Evolutionary conservation across 2,888 invertebrate species (phyloP), one percentile per base, ranked within the genome.

Genomic region (Brachypalpus laphriformis): DNA sequence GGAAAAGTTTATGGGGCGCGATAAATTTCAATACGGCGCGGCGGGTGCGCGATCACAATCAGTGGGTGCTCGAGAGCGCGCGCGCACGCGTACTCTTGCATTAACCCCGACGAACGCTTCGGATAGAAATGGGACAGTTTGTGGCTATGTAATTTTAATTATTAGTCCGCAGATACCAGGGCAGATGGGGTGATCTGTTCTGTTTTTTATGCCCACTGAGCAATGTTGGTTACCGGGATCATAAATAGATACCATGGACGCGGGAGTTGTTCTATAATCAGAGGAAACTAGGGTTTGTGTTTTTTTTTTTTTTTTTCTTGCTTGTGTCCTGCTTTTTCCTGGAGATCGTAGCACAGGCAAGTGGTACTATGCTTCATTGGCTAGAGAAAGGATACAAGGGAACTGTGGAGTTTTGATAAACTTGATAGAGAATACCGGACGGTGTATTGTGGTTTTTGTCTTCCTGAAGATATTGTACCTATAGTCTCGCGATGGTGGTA

Each of bases 41-140:
- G n/a, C n/a, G n/a, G n/a, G n/a, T n/a, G 85, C 70, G 51, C 57
- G 85, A 86, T 86, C 66, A 56, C 81, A 77, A 86, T 86, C 82
- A 77, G 76, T 77, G 81, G 75, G 76, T 61, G 76, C 85, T 68
- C 8, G 65, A 54, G 68, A 31, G 63, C 37, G 56, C 31, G 63
- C 63, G 70, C 80, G 66, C 80, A 66, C 75, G 70, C 65, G 47
- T 57, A 65, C 40, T 25, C 61, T 31, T 34, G 20, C 57, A 31
- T 37, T 61, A 61, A 61, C 56, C 61, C 61, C 47, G 25, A 9
- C 3, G 25, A 2, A 5, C 25, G 54, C 37, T 59, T 16, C 57
- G 63, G 70, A 85, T 70, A 71, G 59, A 82, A 86, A 86, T 86
- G 71, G 86, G 86, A 86, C 86, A 86, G 71, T 82, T 74, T 72